phyloP scores from a whole-genome alignment of 2,888 invertebrate genomes.

The Chelonus formosanus region DNA sequence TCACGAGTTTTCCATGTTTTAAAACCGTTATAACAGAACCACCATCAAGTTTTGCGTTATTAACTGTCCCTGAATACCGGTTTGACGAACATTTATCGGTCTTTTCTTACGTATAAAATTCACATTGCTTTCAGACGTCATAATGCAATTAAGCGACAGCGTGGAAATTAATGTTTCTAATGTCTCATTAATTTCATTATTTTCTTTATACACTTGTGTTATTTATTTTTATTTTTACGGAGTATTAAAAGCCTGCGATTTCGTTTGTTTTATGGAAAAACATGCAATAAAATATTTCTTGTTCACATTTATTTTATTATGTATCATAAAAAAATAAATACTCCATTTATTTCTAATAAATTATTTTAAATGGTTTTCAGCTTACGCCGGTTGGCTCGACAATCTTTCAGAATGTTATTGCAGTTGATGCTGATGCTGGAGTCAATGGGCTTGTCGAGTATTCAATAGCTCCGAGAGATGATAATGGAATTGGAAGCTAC shows the following conservation, averaged over 20 bases:
- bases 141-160: conserved; percentile 17
- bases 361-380: conserved; percentile 67
- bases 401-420: conserved; percentile 82
- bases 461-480: conserved; percentile 78
- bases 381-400: conserved; percentile 86
- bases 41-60: conserved; percentile 21
- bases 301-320: neutral
- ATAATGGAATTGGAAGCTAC: conserved; percentile 68
- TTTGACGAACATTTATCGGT: conserved; percentile 19
- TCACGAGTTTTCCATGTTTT: conserved; percentile 25
- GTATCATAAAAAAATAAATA: neutral
- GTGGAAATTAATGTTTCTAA: neutral
- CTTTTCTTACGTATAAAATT: conserved; percentile 7
- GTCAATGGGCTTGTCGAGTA: conserved; percentile 90
- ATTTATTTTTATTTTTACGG: neutral
- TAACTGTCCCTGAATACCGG: conserved; percentile 32
- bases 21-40: conserved; percentile 32
- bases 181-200: neutral
- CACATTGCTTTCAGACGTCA: conserved; percentile 16
- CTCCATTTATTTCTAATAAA: too few species aligned
- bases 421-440: conserved; percentile 85
- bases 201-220: neutral
- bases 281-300: neutral
- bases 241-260: neutral
- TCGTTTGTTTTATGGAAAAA: neutral